Conservation (phyloP, 2,113 vertebrate species). For the Eulacestoma nigropectus region DNA sequence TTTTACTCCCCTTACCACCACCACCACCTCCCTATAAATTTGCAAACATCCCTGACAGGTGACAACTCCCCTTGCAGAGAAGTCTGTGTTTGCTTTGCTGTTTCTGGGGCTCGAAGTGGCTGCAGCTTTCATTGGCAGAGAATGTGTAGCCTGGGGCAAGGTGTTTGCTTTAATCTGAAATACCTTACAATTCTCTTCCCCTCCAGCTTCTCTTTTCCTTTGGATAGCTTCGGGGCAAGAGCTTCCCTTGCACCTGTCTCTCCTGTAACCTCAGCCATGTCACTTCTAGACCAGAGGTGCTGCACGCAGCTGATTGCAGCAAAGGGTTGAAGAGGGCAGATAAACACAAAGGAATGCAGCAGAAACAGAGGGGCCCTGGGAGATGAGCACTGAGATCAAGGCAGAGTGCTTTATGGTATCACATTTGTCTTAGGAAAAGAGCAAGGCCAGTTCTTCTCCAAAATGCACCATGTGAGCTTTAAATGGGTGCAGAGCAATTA, state of each 20-base stretch:
- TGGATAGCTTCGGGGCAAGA: slow-evolving; percentile 63
- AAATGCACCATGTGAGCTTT: background rate
- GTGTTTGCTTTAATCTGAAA: slow-evolving; percentile 87
- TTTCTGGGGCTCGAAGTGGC: slow-evolving; percentile 65
- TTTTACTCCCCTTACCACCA: slow-evolving; percentile 57
- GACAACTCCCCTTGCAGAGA: slow-evolving; percentile 70
- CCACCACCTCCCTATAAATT: slow-evolving; percentile 67
- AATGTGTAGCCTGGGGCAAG: slow-evolving; percentile 79
- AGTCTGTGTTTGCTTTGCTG: slow-evolving; percentile 73
- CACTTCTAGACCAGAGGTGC: slow-evolving; percentile 64
- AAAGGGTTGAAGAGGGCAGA: slow-evolving; percentile 72
- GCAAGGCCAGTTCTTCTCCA: background rate
- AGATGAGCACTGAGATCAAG: slow-evolving; percentile 25
- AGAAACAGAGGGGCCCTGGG: slow-evolving; percentile 43
- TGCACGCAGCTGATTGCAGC: slow-evolving; percentile 53
- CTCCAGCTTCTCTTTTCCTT: slow-evolving; percentile 56
- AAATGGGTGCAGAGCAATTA: background rate
- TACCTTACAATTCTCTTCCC: slow-evolving; percentile 76
- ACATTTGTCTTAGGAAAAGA: background rate
- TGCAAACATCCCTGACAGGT: slow-evolving; percentile 75
- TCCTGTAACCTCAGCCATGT: slow-evolving; percentile 68
- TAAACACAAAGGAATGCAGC: slow-evolving; percentile 70
- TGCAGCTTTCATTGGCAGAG: slow-evolving; percentile 64
- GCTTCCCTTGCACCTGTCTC: slow-evolving; percentile 79
- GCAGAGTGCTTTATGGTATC: background rate